These are phyloP conservation scores for Pseudococcus jackbeardsleyi DNA, from an alignment of 2,888 invertebrate species.

Conservation along the genomic window DNA sequence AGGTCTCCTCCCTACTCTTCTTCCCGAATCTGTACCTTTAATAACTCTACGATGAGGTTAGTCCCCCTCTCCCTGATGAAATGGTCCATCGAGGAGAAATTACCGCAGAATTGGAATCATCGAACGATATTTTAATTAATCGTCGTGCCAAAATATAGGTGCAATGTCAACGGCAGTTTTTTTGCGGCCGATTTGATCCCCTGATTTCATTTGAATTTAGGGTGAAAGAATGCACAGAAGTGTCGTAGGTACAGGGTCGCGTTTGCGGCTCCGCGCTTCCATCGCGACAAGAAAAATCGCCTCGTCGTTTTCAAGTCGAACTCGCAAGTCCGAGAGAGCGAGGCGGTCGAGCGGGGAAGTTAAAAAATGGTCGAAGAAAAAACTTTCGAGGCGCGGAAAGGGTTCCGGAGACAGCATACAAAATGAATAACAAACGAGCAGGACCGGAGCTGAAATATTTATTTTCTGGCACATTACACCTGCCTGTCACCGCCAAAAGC, in stretches of 20 bases:
- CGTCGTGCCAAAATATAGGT: slow-evolving; percentile 35
- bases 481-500: slow-evolving; percentile 65
- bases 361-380: slow-evolving; percentile 36
- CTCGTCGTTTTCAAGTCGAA: slow-evolving; percentile 60
- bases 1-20: neutral
- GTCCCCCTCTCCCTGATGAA: neutral
- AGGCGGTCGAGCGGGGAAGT: neutral
- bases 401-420: slow-evolving; percentile 54
- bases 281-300: slow-evolving; percentile 58
- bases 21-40: neutral
- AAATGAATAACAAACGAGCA: slow-evolving; percentile 64
- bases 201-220: slow-evolving; percentile 29
- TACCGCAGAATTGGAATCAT: neutral
- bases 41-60: neutral
- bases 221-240: slow-evolving; percentile 60
- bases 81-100: too few species aligned
- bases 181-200: neutral
- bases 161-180: slow-evolving; percentile 58
- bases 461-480: slow-evolving; percentile 65
- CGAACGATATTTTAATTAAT: slow-evolving; percentile 54
- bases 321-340: slow-evolving; percentile 49
- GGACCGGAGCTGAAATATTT: slow-evolving; percentile 64
- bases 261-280: neutral
- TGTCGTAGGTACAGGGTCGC: slow-evolving; percentile 18
- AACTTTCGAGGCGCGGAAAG: neutral